Base-by-base conservation (phyloP, 2,113 vertebrate genomes). In the Catharus minimus region DNA sequence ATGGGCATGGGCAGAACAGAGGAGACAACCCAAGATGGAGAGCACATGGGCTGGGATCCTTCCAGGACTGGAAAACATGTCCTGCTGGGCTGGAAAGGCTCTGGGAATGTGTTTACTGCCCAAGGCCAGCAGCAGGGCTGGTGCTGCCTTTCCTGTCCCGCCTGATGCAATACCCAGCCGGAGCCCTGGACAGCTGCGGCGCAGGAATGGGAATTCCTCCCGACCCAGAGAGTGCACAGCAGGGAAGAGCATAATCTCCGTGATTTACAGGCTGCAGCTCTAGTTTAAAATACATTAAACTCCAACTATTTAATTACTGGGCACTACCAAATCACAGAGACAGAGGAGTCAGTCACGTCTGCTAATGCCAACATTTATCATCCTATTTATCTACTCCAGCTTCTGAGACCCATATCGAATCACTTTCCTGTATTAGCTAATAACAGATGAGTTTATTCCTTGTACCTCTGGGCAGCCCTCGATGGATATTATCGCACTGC, bases 261-360 rank as follows among this genome's bases (percentile, higher is more conserved):
- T 95, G 95, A 96, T 95, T 95, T 95, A 92, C 93, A 79, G 95
- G 93, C 94, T 95, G 93, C 33, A 20, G 71, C 94, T 90, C 95
- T 77, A 90, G 71, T 95, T 95, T 96, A 95, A 96, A 96, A 95
- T 76, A 94, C 95, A 95, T 95, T 95, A 96, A 90, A 41, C 86
- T 93, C 81, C 92, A 95, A 93, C 95, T 95, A 96, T 94, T 95
- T 95, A 95, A 95, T 96, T 96, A 96, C 93, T 91, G 95, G 95
- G 91, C 93, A 94, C 94, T 87, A 95, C 93, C 93, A 93, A 94
- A 96, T 96, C 93, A 93, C 83, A 66, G 95, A 93, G 93, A 95
- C 92, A 95, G 95, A 96, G 58, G 92, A 95, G 95, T 93, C 92
- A 86, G 90, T 96, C 95, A 95, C 90, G 78, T 94, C 90, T 94